Base-by-base conservation (phyloP, 1,140 invertebrate genomes). In the Microplitis demolitor region DNA sequence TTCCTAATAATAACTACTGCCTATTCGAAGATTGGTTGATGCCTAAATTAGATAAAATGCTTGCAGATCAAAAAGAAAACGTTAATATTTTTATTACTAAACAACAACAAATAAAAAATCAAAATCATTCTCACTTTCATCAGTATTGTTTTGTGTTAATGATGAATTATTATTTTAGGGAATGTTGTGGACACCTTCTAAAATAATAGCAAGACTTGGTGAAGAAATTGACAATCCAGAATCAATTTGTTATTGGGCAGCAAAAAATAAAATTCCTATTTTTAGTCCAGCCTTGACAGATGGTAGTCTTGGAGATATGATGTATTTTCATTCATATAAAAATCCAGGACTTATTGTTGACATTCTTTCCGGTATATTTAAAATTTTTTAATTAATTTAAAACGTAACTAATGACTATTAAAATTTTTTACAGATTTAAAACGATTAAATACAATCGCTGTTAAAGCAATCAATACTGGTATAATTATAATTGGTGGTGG, bases 1-100 rank as follows among this genome's bases (percentile, higher is more conserved):
- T 99, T 2, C 98, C 98, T 4, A 99, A 99, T 89, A 92, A 98
- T 79, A 99, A 99, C 88, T 99, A 99, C 87, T 99, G 98, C 80
- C 89, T 92, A 78, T 99, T 99, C 89, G 98, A 99, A 88, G 95
- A 99, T 83, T 99, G 98, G 98, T 88, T 99, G 0, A 97, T 95
- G 88, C 98, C 98, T 0, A 91, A 97, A 78, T 89, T 99, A 16
- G 95, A 99, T 83, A 90, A 93, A 83, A 95, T 99, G 94, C 82
- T 99, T 13, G 85, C 90, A 62, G 97, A 99, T 83, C 98, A 99
- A 82, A 91, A 93, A 74, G 85, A 89, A 73, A 90, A 92, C 74
- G 90, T 91, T 64, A 56, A 66, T 71, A 60, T n/a, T 68, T 66
- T 75, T 66, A 66, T 35, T 24, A 62, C 51, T 66, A 51, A 13